phyloP scores from a whole-genome alignment of 1,140 invertebrate genomes.

The Aporrectodea caliginosa region DNA sequence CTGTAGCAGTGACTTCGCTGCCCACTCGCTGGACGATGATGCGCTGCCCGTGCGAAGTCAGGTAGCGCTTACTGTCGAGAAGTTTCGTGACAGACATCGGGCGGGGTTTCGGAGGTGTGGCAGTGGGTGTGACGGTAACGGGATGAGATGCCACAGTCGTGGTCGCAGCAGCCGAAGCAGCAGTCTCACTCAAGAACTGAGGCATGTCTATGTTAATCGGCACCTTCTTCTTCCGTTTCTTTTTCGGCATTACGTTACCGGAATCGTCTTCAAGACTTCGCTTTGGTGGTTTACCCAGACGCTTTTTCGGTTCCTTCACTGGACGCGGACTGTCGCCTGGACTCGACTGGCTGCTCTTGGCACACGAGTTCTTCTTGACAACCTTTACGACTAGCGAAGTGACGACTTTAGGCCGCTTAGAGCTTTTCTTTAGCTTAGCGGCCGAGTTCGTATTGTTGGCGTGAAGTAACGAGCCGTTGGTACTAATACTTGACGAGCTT shows the following conservation, averaged over 20 bases:
- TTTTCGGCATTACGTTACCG: conserved; percentile 4
- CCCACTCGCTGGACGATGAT: neutral
- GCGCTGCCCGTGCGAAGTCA: neutral
- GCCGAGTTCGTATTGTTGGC: neutral
- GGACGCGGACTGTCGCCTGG: neutral
- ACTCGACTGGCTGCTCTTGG: neutral
- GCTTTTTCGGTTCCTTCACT: neutral
- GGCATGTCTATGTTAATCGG: too few species aligned
- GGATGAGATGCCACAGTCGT: too few species aligned
- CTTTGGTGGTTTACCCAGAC: neutral
- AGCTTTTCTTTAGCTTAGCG: neutral
- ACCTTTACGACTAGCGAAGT: neutral
- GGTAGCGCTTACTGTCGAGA: neutral
- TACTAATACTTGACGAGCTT: neutral
- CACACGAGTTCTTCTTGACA: too few species aligned
- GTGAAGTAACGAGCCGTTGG: neutral
- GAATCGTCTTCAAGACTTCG: conserved; percentile 19
- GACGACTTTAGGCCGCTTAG: neutral
- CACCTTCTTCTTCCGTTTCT: conserved; percentile 16
- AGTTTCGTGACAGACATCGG: neutral
- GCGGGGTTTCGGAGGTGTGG: neutral
- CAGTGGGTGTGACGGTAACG: neutral
- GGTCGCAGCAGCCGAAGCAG: too few species aligned
- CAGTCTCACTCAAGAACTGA: too few species aligned
- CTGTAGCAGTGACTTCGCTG: neutral